Evolutionary conservation across 2,797 vertebrate genomes (phyloP).

Genomic region (Intellagama lesueurii): DNA sequence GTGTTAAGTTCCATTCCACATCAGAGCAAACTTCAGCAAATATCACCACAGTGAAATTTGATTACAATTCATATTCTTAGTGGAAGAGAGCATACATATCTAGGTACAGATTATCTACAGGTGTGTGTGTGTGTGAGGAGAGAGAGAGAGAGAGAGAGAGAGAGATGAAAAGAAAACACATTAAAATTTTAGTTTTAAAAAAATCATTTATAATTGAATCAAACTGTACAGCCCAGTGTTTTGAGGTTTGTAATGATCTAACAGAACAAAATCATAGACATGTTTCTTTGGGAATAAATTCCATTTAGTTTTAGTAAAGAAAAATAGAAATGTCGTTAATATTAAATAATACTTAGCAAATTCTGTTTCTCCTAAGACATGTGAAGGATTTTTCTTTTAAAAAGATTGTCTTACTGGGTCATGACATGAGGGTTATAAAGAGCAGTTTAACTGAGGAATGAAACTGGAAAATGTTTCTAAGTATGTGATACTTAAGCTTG

Average conservation of each 20-base stretch:
- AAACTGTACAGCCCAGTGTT: not conserved
- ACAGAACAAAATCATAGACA: not conserved
- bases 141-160: too few relatives aligned
- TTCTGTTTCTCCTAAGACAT: not conserved
- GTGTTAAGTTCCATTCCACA: not conserved
- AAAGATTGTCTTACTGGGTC: not conserved
- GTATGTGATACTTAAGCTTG: not conserved
- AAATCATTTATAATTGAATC: not conserved
- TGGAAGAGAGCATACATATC: too few relatives aligned
- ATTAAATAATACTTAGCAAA: not conserved
- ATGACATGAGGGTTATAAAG: not conserved
- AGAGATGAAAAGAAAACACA: too few relatives aligned
- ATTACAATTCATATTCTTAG: too few relatives aligned
- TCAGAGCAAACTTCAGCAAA: not conserved
- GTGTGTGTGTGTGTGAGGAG: too few relatives aligned
- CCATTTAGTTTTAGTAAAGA: not conserved
- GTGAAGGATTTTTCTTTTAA: not conserved
- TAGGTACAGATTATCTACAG: too few relatives aligned
- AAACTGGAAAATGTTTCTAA: not conserved
- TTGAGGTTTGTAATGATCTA: not conserved
- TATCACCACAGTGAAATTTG: not conserved
- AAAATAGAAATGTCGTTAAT: too few relatives aligned
- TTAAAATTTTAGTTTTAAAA: not conserved
- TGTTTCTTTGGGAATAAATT: not conserved
- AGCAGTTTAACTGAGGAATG: not conserved